Conservation (phyloP, 2,797 vertebrate genomes). For the Hippocampus kuda region DNA sequence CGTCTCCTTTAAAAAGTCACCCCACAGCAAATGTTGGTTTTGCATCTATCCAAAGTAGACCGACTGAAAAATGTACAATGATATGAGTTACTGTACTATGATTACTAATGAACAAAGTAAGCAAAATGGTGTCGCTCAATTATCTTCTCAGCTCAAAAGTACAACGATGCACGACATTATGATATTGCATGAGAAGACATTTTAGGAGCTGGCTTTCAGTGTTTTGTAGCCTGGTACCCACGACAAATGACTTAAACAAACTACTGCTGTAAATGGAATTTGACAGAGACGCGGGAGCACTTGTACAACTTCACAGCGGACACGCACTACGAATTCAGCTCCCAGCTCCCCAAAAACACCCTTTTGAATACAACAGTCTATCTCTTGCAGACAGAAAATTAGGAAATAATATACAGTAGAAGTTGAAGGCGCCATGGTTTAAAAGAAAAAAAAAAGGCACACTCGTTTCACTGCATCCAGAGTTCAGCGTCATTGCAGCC, state of each 20-base stretch:
- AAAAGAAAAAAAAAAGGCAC: slow-evolving; percentile 59
- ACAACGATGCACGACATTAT: slow-evolving; percentile 21
- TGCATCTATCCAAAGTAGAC: not conserved
- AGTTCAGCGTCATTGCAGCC: slow-evolving; percentile 51
- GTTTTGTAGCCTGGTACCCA: slow-evolving; percentile 17
- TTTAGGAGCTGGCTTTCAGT: slow-evolving; percentile 23
- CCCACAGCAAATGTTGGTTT: not conserved
- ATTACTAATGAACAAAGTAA: slow-evolving; percentile 20
- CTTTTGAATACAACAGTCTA: slow-evolving; percentile 23
- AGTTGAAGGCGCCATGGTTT: slow-evolving; percentile 65
- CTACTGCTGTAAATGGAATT: not conserved
- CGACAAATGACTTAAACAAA: slow-evolving; percentile 1
- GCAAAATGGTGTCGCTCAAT: slow-evolving; percentile 23
- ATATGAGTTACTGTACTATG: slow-evolving; percentile 12
- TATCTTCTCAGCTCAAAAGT: slow-evolving; percentile 14
- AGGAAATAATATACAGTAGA: slow-evolving; percentile 52
- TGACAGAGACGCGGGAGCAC: not conserved
- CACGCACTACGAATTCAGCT: slow-evolving; percentile 18
- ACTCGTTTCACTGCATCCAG: slow-evolving; percentile 53
- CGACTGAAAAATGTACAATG: not conserved
- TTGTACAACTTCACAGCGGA: slow-evolving; percentile 14
- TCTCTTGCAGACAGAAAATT: slow-evolving; percentile 31
- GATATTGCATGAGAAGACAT: slow-evolving; percentile 23
- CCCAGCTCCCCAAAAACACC: slow-evolving; percentile 32
- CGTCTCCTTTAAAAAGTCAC: not conserved